phyloP scores from a whole-genome alignment of 1,140 invertebrate genomes.

The Anastatus disparis region DNA sequence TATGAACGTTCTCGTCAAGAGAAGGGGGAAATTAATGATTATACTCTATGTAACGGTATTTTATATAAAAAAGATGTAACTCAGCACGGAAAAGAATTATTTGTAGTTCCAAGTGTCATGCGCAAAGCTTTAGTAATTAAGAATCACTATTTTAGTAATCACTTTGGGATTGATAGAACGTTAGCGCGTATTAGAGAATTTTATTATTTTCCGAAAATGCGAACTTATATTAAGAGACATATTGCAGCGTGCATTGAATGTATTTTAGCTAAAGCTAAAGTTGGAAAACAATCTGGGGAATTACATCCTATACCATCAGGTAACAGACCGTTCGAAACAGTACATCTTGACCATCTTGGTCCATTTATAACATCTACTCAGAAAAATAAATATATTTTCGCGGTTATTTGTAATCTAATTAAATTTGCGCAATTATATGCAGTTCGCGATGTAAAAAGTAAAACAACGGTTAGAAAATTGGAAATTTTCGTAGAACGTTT shows the following conservation, averaged over 20 bases:
- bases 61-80: not conserved
- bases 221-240: conserved; percentile 33
- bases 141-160: not conserved
- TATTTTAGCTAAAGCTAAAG: conserved; percentile 32
- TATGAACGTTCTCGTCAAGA: too few species aligned
- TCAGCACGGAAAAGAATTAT: too few species aligned
- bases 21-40: not conserved
- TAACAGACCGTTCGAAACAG: conserved; percentile 31
- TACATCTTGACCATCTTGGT: conserved; percentile 41
- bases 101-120: not conserved
- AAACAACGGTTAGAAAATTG: conserved; percentile 11
- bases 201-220: conserved; percentile 1
- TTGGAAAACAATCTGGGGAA: conserved; percentile 25
- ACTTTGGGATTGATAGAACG: not conserved
- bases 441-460: conserved; percentile 28
- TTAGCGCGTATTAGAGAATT: not conserved
- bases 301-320: conserved; percentile 41
- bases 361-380: conserved; percentile 20
- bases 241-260: conserved; percentile 38
- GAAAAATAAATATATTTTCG: conserved; percentile 50
- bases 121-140: not conserved
- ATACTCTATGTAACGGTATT: too few species aligned
- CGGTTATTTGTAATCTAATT: conserved; percentile 50
- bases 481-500: conserved; percentile 23
- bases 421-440: too few species aligned